Evolutionary conservation across 2,888 invertebrate species (phyloP), one percentile per base, ranked within the genome.

Genomic region (Crossocerus cetratus): DNA sequence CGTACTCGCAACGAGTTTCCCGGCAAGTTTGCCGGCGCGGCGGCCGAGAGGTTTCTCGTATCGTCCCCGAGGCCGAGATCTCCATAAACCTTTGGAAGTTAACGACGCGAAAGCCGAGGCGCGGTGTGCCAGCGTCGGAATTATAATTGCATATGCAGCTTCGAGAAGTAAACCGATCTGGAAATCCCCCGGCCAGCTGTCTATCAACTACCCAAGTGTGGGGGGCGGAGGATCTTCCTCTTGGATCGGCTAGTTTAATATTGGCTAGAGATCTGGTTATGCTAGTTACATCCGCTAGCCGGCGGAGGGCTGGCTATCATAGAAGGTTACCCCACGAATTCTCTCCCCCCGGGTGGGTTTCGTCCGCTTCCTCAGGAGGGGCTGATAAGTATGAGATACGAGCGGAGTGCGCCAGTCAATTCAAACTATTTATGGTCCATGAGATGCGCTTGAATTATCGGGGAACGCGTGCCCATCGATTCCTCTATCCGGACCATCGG

Each of bases 81-180:
- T 58, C 32, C 58, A 58, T 58, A 58, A 58, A 42, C 32, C 58
- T 32, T 22, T 58, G 18, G 14, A n/a, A 58, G 22, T 58, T 58
- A 14, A 20, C 58, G 57, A 3, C 42, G n/a, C 58, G 22, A 32
- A 32, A 58, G 22, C 23, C 23, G 21, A 49, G 49, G 49, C 14
- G 16, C 16, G 8, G 32, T 11, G 16, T 49, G 16, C 49, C 16
- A 49, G 16, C 49, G 11, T 49, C 16, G 14, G 49, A 14, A 16
- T 49, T 49, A 49, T 49, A 49, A 49, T 49, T 49, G 14, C 49
- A 49, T 49, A 49, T 49, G 49, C 16, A 2, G n/a, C 16, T 3
- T 16, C 32, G 32, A 32, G 32, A 32, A 49, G 49, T 49, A 49
- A 49, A 49, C 16, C 49, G 49, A 49, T 32, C 32, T 32, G 32